A percentile compares a stretch with the other conserved stretches of the same genome.
phyloP scores from a whole-genome alignment of 2,797 vertebrate species.

The Nyctalus aviator region DNA sequence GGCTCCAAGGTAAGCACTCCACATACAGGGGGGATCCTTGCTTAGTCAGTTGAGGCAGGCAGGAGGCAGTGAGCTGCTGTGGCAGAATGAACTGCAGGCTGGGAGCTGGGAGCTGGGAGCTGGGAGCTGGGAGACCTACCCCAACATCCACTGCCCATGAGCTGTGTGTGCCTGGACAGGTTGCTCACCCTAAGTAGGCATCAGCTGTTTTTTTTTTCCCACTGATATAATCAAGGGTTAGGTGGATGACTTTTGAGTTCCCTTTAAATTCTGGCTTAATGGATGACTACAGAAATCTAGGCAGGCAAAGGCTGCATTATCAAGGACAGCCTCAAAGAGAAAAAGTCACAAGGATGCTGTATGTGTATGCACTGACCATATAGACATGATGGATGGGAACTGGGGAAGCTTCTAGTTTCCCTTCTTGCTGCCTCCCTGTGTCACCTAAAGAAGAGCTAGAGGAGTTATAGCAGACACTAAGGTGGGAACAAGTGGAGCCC shows the following conservation, averaged over 20 bases:
- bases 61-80: slow-evolving; percentile 57
- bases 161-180: background rate
- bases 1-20: slow-evolving; percentile 84
- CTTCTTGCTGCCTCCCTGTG: background rate
- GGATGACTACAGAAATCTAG: slow-evolving; percentile 29
- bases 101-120: background rate
- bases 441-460: background rate
- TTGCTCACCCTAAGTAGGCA: background rate
- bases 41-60: slow-evolving; percentile 83
- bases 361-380: background rate
- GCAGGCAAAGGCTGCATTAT: background rate
- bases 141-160: background rate
- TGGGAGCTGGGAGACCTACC: background rate
- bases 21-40: slow-evolving; percentile 76
- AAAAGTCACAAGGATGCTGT: background rate
- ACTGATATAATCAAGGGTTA: background rate
- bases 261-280: background rate
- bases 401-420: background rate
- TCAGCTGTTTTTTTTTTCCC: background rate
- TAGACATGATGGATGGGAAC: background rate
- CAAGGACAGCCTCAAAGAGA: background rate
- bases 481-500: background rate
- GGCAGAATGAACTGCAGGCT: background rate
- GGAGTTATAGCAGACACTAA: background rate
- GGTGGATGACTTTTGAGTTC: background rate